Base-by-base conservation (phyloP, 2,797 vertebrate species). In the Psittacula derbiana region DNA sequence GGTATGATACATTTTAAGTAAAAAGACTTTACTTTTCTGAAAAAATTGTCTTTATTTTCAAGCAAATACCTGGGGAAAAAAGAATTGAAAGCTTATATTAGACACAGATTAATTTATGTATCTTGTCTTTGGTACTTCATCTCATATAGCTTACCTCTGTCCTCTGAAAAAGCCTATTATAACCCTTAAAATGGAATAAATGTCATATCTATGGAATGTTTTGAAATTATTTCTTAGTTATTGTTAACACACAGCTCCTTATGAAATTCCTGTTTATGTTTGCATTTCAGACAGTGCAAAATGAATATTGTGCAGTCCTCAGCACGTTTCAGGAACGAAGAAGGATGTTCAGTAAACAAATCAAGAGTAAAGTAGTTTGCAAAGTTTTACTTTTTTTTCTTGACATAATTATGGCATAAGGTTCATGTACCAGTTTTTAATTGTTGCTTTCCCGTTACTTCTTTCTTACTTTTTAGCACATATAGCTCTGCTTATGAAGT, bases 361-460 rank as follows among this genome's bases (percentile, higher is more conserved):
- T 76, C 8, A 58, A 70, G 17, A 88, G 5, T 43, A 43, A 76
- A 66, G 21, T 50, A 33, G 4, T 58, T 61, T 84, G 9, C 12
- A 7, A 80, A 31, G 6, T 30, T 38, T 33, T 72, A 5, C 11
- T 5, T 65, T 69, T 8, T 55, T 74, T 52, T 74, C 28, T 81
- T 89, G 24, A 50, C 14, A 17, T 30, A 79, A 84, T 61, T 79
- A 69, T 86, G 20, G 18, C 27, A 67, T 44, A 41, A 91, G 7
- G 0, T 71, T 84, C 0, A 0, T 67, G 20, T 16, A 6, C 6
- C 4, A 8, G 2, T 30, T 69, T 46, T 12, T 25, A 58, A 12
- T n/a, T 0, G 0, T 65, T 52, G 5, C 12, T 71, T 88, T 60
- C 25, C 9, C 4, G 17, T 55, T 80, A 24, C 6, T 79, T 49